Percentiles rank a stretch among this genome's conserved stretches.
phyloP scores from a whole-genome alignment of 2,797 vertebrate species.

The Philypnodon macrostomus region DNA sequence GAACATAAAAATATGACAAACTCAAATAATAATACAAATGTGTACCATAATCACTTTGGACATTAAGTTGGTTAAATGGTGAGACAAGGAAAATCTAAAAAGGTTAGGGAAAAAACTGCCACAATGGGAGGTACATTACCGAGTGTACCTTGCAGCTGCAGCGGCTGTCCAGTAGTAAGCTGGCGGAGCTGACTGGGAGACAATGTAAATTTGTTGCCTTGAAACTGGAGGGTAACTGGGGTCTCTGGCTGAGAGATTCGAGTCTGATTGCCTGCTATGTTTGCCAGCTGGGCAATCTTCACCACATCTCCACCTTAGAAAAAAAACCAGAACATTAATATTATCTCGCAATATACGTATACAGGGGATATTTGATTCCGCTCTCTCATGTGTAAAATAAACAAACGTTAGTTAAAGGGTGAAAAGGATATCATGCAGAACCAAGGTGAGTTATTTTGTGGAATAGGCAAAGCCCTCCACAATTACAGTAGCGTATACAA shows the following conservation, averaged over 20 bases:
- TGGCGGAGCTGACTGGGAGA: conserved; percentile 96
- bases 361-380: too few species aligned
- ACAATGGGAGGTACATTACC: conserved; percentile 64
- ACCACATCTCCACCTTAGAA: conserved; percentile 86
- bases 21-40: not conserved
- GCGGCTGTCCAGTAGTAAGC: conserved; percentile 93
- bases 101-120: conserved; percentile 16
- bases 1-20: conserved; percentile 4
- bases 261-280: conserved; percentile 82
- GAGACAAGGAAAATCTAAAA: not conserved
- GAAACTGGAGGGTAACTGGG: conserved; percentile 96
- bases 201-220: conserved; percentile 96
- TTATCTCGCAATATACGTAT: too few species aligned
- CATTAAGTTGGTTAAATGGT: not conserved
- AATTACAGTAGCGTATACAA: conserved; percentile 47
- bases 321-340: conserved; percentile 18
- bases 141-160: conserved; percentile 95
- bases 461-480: conserved; percentile 49
- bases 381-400: conserved; percentile 5
- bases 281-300: conserved; percentile 87
- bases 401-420: conserved; percentile 76
- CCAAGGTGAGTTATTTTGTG: conserved; percentile 77
- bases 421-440: conserved; percentile 80
- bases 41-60: not conserved
- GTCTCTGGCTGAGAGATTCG: conserved; percentile 88